phyloP scores from a whole-genome alignment of 2,113 vertebrate species.

The Etheostoma spectabile region DNA sequence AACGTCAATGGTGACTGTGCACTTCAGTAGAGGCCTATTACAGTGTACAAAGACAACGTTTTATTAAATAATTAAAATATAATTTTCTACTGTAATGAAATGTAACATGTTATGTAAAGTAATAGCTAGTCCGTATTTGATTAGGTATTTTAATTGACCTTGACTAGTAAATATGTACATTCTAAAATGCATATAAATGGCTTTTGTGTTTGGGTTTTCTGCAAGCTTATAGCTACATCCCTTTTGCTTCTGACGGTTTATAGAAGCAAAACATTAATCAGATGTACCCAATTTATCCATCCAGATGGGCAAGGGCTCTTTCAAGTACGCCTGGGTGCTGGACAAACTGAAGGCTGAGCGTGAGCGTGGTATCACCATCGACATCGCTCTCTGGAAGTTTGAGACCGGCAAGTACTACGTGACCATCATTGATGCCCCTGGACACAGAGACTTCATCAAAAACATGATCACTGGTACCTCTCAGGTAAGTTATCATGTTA shows the following conservation, averaged over 20 bases:
- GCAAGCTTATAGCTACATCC: too few species aligned
- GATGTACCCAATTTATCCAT: too few species aligned
- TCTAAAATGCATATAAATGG: too few species aligned
- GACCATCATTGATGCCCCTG: slow-evolving; percentile 87
- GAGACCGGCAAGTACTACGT: slow-evolving; percentile 86
- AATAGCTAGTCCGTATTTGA: background rate
- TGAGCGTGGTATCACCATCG: slow-evolving; percentile 88
- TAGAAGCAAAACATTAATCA: too few species aligned
- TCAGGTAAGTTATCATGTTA: slow-evolving; percentile 68
- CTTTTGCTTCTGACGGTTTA: too few species aligned
- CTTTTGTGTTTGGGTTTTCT: too few species aligned
- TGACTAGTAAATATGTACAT: background rate
- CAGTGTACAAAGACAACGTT: background rate
- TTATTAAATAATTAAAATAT: background rate
- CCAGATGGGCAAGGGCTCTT: slow-evolving; percentile 90
- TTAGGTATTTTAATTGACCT: background rate
- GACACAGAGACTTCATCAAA: slow-evolving; percentile 90
- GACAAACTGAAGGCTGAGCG: slow-evolving; percentile 89
- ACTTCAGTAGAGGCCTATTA: slow-evolving; percentile 13
- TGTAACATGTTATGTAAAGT: background rate
- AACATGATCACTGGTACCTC: slow-evolving; percentile 90
- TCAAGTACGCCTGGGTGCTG: slow-evolving; percentile 89
- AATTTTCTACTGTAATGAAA: background rate
- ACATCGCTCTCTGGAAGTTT: slow-evolving; percentile 90
- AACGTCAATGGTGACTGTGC: slow-evolving; percentile 55